phyloP scores from a whole-genome alignment of 2,797 vertebrate species.

The Siniperca scherzeri region DNA sequence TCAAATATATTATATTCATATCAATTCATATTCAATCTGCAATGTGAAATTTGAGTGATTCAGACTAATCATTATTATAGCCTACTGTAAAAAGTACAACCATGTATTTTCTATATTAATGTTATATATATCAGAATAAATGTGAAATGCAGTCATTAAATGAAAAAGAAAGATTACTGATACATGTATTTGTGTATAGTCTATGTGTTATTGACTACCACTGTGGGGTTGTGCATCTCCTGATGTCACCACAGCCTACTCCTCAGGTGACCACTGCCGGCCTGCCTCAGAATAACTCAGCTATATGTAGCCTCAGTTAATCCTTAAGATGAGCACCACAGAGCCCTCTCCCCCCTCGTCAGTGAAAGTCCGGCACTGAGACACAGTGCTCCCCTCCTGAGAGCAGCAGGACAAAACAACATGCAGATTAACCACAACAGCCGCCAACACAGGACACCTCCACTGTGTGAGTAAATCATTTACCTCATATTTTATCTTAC shows the following conservation, averaged over 20 bases:
- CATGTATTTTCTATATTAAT: neutral
- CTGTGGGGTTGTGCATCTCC: neutral
- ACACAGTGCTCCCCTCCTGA: slow-evolving; percentile 46
- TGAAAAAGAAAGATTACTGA: neutral
- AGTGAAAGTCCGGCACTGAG: slow-evolving; percentile 69
- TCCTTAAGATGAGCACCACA: slow-evolving; percentile 76
- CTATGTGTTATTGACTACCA: neutral
- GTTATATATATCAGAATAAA: neutral
- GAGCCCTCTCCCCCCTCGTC: slow-evolving; percentile 34
- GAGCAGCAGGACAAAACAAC: slow-evolving; percentile 46
- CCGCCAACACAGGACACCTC: slow-evolving; percentile 39
- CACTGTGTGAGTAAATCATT: slow-evolving; percentile 71
- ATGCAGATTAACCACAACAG: slow-evolving; percentile 52
- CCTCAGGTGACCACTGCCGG: slow-evolving; percentile 34
- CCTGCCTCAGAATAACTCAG: slow-evolving; percentile 73
- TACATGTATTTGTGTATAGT: too few species aligned
- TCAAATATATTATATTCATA: neutral
- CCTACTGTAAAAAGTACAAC: neutral
- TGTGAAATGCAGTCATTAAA: neutral
- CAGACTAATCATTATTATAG: neutral
- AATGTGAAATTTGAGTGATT: too few species aligned
- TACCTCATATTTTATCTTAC: neutral
- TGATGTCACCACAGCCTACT: slow-evolving; percentile 12
- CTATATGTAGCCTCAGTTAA: slow-evolving; percentile 83
- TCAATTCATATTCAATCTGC: too few species aligned